Evolutionary conservation across 2,113 vertebrate species (phyloP).

Genomic region (Muscicapa adusta): DNA sequence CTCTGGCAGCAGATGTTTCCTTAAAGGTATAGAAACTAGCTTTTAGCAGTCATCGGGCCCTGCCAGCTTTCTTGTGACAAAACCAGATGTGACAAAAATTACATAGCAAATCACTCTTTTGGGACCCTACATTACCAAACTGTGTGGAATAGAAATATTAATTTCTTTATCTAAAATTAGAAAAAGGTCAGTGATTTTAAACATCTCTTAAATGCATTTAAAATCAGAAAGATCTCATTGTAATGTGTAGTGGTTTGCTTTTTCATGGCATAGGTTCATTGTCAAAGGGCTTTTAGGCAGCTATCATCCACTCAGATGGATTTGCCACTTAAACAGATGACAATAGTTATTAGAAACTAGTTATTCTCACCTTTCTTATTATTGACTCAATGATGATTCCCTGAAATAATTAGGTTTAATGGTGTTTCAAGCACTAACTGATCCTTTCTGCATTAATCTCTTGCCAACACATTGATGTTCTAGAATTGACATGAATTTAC

Average conservation of each 20-base stretch:
- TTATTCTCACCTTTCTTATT: slow-evolving; percentile 35
- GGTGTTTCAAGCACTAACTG: slow-evolving; percentile 61
- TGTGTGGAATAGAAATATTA: neutral
- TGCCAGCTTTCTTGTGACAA: neutral
- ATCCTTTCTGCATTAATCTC: slow-evolving; percentile 23
- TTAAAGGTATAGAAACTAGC: neutral
- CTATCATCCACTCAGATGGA: neutral
- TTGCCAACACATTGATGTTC: slow-evolving; percentile 26
- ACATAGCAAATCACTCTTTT: neutral
- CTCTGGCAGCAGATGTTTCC: neutral
- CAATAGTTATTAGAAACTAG: slow-evolving; percentile 27
- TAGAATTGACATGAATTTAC: slow-evolving; percentile 53
- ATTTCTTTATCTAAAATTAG: neutral
- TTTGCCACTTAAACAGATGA: slow-evolving; percentile 35
- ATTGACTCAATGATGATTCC: slow-evolving; percentile 55
- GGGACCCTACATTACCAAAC: neutral
- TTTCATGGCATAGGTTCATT: neutral
- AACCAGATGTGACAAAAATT: neutral
- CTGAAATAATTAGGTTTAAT: slow-evolving; percentile 57
- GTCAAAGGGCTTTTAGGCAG: neutral
- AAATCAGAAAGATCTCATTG: neutral
- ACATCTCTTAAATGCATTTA: neutral
- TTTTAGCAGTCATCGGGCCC: neutral
- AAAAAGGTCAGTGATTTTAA: neutral
- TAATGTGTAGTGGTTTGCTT: neutral